Percentiles rank a stretch among this genome's conserved stretches.
Conservation (phyloP, 2,888 invertebrate genomes). For the Mactromeris polynyma region DNA sequence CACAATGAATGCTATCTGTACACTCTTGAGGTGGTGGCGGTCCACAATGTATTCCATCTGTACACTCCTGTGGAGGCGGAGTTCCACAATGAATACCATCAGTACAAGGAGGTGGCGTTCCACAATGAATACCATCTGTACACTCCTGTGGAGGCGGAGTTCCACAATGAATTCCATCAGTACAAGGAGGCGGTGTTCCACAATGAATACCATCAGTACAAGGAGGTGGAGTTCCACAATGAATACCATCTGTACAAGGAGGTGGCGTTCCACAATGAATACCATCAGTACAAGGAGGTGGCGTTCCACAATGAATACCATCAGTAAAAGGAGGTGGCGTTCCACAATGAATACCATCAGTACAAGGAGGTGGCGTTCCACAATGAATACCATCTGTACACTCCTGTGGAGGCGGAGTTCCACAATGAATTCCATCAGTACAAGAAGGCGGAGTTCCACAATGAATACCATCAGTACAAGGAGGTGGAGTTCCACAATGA, state of each 20-base stretch:
- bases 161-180: slow-evolving; percentile 69
- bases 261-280: slow-evolving; percentile 67
- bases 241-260: slow-evolving; percentile 63
- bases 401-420: slow-evolving; percentile 47
- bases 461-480: slow-evolving; percentile 37
- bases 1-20: slow-evolving; percentile 72
- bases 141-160: slow-evolving; percentile 65
- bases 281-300: slow-evolving; percentile 68
- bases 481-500: slow-evolving; percentile 65
- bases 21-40: slow-evolving; percentile 63
- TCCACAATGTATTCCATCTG: slow-evolving; percentile 73
- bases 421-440: slow-evolving; percentile 57
- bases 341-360: slow-evolving; percentile 73
- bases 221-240: slow-evolving; percentile 69
- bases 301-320: slow-evolving; percentile 69
- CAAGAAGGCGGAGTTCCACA: slow-evolving; percentile 59
- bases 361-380: slow-evolving; percentile 63
- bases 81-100: slow-evolving; percentile 69
- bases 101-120: slow-evolving; percentile 58
- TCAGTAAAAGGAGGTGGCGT: slow-evolving; percentile 68
- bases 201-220: slow-evolving; percentile 69
- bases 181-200: slow-evolving; percentile 66
- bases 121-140: slow-evolving; percentile 61
- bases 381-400: slow-evolving; percentile 58
- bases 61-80: slow-evolving; percentile 58